Base-by-base conservation (phyloP, 2,888 invertebrate species). In the Dryadula phaetusa region DNA sequence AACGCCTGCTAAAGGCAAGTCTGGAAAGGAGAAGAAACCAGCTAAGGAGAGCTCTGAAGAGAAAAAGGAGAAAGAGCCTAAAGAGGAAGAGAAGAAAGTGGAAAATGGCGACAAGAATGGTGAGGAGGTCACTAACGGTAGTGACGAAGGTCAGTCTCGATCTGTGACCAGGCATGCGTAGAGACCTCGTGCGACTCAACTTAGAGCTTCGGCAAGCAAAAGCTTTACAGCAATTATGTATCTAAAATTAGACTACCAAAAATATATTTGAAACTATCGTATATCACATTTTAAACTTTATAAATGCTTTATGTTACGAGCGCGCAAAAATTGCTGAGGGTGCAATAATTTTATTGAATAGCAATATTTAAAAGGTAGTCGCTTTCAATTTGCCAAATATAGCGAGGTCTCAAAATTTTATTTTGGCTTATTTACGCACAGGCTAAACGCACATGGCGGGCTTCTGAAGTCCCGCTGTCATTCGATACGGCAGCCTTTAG, bases 1-100 rank as follows among this genome's bases (percentile, higher is more conserved):
- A 22, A 96, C 96, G 8, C 96, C 96, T 1, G 95, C 96, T 67
- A 96, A 96, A 85, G 95, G 95, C 74, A 96, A 96, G 80, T 90
- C 94, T 67, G 95, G 95, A 77, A 95, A 95, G 78, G 95, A 95
- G 81, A 95, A 96, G 90, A 95, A 95, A 79, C 90, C 91, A 40
- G 88, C 91, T 84, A 92, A 91, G 82, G 94, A 95, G 79, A 95
- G 92, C 81, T 94, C 95, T 74, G 95, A 95, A 75, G 95, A 95
- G 73, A 94, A 95, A 83, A 95, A 95, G 72, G 94, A 94, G 65
- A 94, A 93, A 74, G 93, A 94, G 66, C 82, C 87, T 46, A 94
- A 94, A 81, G 94, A 94, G 65, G 93, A 93, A 10, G 92, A 88
- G 79, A 93, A 86, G 83, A 93, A 90, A 66, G 84, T 86, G 62